phyloP scores from a whole-genome alignment of 2,113 vertebrate species.

The Trematomus loennbergii region DNA sequence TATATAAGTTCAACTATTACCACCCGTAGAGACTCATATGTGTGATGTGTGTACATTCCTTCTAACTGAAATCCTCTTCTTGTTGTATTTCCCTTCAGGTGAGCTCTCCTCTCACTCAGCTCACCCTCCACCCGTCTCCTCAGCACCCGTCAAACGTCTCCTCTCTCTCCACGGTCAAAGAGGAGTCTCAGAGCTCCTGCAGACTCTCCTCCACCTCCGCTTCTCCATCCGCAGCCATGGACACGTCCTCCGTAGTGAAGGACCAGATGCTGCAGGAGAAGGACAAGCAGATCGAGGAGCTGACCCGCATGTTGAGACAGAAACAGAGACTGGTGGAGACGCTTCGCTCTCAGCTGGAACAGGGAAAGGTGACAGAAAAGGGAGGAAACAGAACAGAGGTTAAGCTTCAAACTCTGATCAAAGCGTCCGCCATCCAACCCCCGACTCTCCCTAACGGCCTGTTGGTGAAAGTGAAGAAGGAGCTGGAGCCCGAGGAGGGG shows the following conservation, averaged over 20 bases:
- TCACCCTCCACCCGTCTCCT: conserved; percentile 88
- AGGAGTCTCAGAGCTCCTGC: conserved; percentile 84
- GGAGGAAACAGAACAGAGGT: conserved; percentile 51
- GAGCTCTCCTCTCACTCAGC: conserved; percentile 93
- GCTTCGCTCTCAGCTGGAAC: conserved; percentile 92
- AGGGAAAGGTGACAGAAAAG: conserved; percentile 83
- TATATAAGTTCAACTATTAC: too few relatives aligned
- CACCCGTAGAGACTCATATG: too few relatives aligned
- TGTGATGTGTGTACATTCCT: background rate
- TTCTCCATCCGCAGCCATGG: conserved; percentile 36
- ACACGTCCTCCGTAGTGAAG: conserved; percentile 83
- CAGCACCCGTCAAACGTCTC: conserved; percentile 76
- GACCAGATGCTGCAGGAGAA: conserved; percentile 98
- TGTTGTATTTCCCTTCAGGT: conserved; percentile 76
- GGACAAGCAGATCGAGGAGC: conserved; percentile 95
- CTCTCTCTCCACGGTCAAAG: conserved; percentile 84
- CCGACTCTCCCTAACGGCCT: conserved; percentile 68
- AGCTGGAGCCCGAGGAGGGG: conserved; percentile 74
- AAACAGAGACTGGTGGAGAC: conserved; percentile 97
- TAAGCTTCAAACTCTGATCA: conserved; percentile 61
- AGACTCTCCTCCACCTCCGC: conserved; percentile 53
- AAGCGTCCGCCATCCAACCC: conserved; percentile 67
- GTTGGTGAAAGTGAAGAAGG: conserved; percentile 76
- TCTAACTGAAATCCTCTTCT: background rate
- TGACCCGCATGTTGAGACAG: conserved; percentile 94